Evolutionary conservation across 53 echinoderm and acorn worm species (phyloP), one percentile per base, ranked within the genome.

Genomic region (Actinopyga echinites): DNA sequence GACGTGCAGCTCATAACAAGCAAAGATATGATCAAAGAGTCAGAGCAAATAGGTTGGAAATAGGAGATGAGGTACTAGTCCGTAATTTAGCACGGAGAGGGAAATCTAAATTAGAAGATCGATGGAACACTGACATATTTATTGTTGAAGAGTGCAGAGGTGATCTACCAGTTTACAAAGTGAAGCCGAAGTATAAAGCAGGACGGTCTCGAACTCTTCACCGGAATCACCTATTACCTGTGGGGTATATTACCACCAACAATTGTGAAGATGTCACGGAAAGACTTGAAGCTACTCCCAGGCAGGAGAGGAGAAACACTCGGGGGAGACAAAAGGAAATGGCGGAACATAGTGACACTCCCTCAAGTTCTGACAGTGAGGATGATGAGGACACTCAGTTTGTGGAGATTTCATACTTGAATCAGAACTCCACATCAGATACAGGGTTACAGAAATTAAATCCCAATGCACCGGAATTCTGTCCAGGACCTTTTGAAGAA

Each of bases 91-190:
- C 42, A 2, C 29, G 84, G 4, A 73, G 64, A 66, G 89, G 84
- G 5, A 84, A 84, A 30, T 36, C 79, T 37, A 84, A 89, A 10
- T 23, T 84, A 9, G 89, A 84, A 0, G 69, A 89, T 26, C 26
- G 64, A 53, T 83, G 83, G 88, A 64, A 74, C 5, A 21, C 57
- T 30, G 37, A 57, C 10, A 71, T 59, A 9, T 85, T 71, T 57
- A 28, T 57, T 23, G 85, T 85, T 1, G 1, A 54, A 13, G 85
- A 85, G 28, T 59, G 59, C 8, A 59, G 10, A 59, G 59, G 59
- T 0, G 56, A 53, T 21, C 24, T 78, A 78, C 79, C 79, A 25
- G 69, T 59, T 3, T 59, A 59, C 6, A 1, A 28, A 24, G 59
- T 59, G 28, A 59, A 28, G 59, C 59, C 23, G 4, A 59, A 59